Base-by-base conservation (phyloP, 2,888 invertebrate genomes). In the Epinotia nisella region DNA sequence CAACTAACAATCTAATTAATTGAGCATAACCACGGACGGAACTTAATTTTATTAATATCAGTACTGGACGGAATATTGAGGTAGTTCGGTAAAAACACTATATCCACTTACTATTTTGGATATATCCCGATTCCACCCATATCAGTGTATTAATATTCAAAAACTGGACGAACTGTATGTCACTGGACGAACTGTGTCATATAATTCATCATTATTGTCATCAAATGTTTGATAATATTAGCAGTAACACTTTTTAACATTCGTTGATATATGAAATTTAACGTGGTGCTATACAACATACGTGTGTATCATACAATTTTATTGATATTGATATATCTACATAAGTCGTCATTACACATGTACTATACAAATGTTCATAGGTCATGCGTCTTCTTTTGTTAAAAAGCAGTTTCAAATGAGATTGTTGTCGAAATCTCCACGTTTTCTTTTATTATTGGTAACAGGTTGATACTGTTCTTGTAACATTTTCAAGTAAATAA, bases 11-110 rank as follows among this genome's bases (percentile, higher is more conserved):
- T n/a, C 29, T 64, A 60, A 24, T 51, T 71, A 73, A 69, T 73
- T 73, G 73, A 73, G 73, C 75, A 75, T 90, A 84, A 81, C 72
- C 79, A 82, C 83, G 90, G 90, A 91, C 86, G 90, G 88, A 85
- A 81, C 78, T 70, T 75, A 62, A 41, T 64, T 74, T 77, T 74
- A 75, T 78, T 76, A 77, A 76, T 78, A 78, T 76, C 75, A 78
- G 70, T 75, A 77, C 74, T 76, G 78, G 76, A 81, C 70, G 79
- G 82, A 80, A 78, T 78, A 74, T 81, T 90, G 90, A 90, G 90
- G 90, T 90, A 90, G 90, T 83, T 88, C 78, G 77, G 78, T 79
- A 62, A 75, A 77, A 72, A 76, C 79, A 78, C 21, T 78, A 75
- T 75, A 78, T 67, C 71, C 77, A 70, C 29, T 4, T 21, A 59